Percentiles rank a stretch among this genome's conserved stretches.
Conservation (phyloP, 1,140 invertebrate species). For the Lasioglossum albipes region DNA sequence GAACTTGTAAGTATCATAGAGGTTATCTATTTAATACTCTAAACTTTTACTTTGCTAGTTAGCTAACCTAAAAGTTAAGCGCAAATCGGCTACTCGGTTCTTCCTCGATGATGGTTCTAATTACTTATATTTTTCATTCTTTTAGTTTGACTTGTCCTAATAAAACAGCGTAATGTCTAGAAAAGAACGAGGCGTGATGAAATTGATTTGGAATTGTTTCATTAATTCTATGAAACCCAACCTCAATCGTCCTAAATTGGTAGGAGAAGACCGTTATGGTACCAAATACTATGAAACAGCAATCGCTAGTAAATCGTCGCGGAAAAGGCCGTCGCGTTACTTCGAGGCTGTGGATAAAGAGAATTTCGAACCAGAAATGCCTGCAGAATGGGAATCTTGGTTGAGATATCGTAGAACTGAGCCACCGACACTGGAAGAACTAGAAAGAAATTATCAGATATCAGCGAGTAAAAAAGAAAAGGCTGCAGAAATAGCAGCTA, state of each 20-base stretch:
- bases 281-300: conserved; percentile 91
- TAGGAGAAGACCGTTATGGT: conserved; percentile 88
- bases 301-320: conserved; percentile 81
- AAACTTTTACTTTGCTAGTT: background rate
- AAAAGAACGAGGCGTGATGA: conserved; percentile 69
- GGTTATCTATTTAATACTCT: background rate
- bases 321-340: conserved; percentile 83
- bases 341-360: conserved; percentile 85
- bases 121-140: background rate
- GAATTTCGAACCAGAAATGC: conserved; percentile 85
- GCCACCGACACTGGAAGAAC: conserved; percentile 87
- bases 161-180: conserved; percentile 57
- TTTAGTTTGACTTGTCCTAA: background rate
- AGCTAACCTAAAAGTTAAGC: background rate
- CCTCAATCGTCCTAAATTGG: conserved; percentile 72
- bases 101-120: background rate
- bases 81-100: too few relatives aligned
- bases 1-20: background rate
- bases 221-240: conserved; percentile 82
- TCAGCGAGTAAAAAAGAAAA: conserved; percentile 87
- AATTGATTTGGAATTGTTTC: conserved; percentile 82
- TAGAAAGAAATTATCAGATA: conserved; percentile 85
- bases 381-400: conserved; percentile 93
- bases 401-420: conserved; percentile 84
- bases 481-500: conserved; percentile 84